Base-by-base conservation (phyloP, 2,113 vertebrate genomes). In the Cebidichthys violaceus region DNA sequence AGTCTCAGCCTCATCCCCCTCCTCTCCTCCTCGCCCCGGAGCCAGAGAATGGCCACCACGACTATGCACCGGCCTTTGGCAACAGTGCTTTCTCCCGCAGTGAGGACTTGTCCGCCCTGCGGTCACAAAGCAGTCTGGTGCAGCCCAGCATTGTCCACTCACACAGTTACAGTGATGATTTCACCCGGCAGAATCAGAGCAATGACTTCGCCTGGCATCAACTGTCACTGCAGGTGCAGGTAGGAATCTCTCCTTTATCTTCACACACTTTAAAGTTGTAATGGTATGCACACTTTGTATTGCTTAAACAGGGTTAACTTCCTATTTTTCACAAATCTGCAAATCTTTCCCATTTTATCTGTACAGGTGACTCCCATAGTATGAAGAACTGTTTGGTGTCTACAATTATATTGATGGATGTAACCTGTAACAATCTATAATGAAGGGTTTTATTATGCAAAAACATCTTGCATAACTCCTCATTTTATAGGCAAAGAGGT, bases 81-180 rank as follows among this genome's bases (percentile, higher is more conserved):
- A 96, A 97, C 92, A 96, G 96, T 2, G 97, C 96, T 57, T 99
- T 98, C 91, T 98, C 97, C 89, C 97, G 97, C 93, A 99, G 97
- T 1, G 97, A 98, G 90, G 97, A 99, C 92, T 93, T 98, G 86
- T 96, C 96, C 0, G 94, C 95, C 18, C 93, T 96, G 85, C 95
- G 97, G 82, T 94, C 94, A 6, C 93, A 95, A 85, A 95, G 92
- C 94, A 95, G 95, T 67, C 92, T 95, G 92, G 95, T 95, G 81
- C 95, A 95, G 92, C 95, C 95, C 83, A 95, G 97, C 87, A 97
- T 99, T 84, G 96, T 97, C 69, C 97, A 98, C 93, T 97, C 97
- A 66, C 97, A 98, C 96, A 99, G 97, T 94, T 99, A 99, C 95
- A 98, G 97, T 54, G 97, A 98, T 47, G 97, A 99, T 83, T 99